Base-by-base conservation (phyloP, 1,140 invertebrate species). In the Drosophila rhopaloa region DNA sequence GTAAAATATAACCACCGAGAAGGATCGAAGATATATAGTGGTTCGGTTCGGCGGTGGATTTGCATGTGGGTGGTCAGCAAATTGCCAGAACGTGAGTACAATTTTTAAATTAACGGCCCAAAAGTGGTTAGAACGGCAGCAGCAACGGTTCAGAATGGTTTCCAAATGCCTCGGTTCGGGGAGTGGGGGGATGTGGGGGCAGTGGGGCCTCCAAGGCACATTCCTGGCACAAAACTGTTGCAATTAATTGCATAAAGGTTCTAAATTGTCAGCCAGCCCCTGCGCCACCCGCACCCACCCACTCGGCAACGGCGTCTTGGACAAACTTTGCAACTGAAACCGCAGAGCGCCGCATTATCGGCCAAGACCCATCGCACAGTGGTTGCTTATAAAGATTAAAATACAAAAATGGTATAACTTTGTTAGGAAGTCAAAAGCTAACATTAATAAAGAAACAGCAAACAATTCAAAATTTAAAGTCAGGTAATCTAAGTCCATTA, bases 1-100 rank as follows among this genome's bases (percentile, higher is more conserved):
- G 16, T 53, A 66, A 78, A 79, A 76, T 60, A 55, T 56, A 46
- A 56, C 54, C 44, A 51, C 51, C n/a, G 27, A 71, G 44, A 58
- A 47, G 44, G 44, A 71, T 71, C 67, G 65, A 29, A 71, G 67
- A 47, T 56, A 68, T 67, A 55, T 61, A 43, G 56, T 46, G n/a
- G 43, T 19, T 66, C 29, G 44, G 43, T 44, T 48, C 24, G 48
- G 29, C 29, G 44, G 7, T 57, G 62, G 61, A 84, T 90, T 89
- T 84, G 84, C 81, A 89, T 89, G 88, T 91, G 88, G 88, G 88
- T 91, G 88, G 88, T 81, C 85, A 70, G 77, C 75, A 91, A 91
- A 91, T 91, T 91, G 88, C 80, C 61, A 57, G 83, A 91, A 88
- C 88, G 88, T 91, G 88, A 91, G 83, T 75, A 79, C 88, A 91